phyloP scores from a whole-genome alignment of 2,797 vertebrate species.

The Onychomys arenicola region DNA sequence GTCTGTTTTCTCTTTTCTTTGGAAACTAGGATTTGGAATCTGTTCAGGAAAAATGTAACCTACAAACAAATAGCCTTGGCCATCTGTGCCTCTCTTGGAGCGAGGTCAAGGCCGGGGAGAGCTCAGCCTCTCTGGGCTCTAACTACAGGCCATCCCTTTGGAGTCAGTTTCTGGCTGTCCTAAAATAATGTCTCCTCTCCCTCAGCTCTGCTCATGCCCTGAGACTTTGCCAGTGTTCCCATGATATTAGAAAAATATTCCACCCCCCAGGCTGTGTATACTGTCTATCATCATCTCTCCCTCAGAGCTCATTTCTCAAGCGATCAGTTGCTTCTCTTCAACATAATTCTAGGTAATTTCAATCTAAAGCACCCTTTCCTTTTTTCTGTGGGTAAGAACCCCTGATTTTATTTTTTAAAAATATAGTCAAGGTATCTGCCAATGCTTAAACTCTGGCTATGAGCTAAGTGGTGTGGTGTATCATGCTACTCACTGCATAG shows the following conservation, averaged over 20 bases:
- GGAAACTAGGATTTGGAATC: constrained; percentile 81
- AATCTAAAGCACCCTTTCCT: neutral
- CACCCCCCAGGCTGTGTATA: neutral
- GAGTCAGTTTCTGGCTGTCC: constrained; percentile 47
- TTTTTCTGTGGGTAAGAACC: neutral
- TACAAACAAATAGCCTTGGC: constrained; percentile 82
- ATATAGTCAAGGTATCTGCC: neutral
- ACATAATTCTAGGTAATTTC: constrained; percentile 7
- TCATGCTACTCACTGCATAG: neutral
- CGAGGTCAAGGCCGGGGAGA: constrained; percentile 53
- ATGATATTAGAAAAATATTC: neutral
- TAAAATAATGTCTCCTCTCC: neutral
- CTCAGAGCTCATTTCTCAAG: neutral
- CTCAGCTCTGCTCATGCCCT: constrained; percentile 1
- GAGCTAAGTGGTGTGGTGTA: neutral
- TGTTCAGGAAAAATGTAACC: constrained; percentile 83
- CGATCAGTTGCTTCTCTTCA: neutral
- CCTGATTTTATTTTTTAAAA: neutral
- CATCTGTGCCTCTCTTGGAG: constrained; percentile 71
- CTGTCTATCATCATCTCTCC: too few species aligned
- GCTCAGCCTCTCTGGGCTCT: neutral
- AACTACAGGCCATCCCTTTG: constrained; percentile 24
- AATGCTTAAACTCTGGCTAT: neutral
- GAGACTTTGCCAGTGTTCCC: neutral
- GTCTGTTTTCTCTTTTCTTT: constrained; percentile 78